These are phyloP conservation scores for Clitarchus hookeri DNA, from an alignment of 2,888 invertebrate genomes.

Conservation along the genomic window DNA sequence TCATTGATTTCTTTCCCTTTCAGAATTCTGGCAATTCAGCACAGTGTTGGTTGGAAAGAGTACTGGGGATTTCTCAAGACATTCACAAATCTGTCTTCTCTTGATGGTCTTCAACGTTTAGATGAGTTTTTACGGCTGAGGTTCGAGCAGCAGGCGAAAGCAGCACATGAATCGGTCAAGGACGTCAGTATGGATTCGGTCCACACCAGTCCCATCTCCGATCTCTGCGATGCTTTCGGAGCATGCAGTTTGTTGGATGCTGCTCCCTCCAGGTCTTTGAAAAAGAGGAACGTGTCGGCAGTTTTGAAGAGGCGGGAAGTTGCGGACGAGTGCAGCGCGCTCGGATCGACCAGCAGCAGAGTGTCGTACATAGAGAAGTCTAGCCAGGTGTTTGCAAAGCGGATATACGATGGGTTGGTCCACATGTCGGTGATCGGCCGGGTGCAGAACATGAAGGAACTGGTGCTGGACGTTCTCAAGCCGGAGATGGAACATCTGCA, in stretches of 20 bases:
- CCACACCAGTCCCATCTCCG: conserved; percentile 61
- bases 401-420: conserved; percentile 67
- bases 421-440: conserved; percentile 55
- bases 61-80: conserved; percentile 90
- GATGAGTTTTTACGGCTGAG: conserved; percentile 72
- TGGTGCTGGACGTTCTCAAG: conserved; percentile 64
- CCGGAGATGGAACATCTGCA: conserved; percentile 71
- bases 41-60: conserved; percentile 83
- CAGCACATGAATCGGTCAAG: not conserved
- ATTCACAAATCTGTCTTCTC: conserved; percentile 76
- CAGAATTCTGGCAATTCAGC: conserved; percentile 71
- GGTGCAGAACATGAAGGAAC: conserved; percentile 49
- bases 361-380: conserved; percentile 60
- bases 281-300: no score
- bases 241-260: conserved; percentile 57
- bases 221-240: conserved; percentile 63
- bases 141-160: conserved; percentile 48
- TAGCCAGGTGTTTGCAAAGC: conserved; percentile 66
- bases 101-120: conserved; percentile 72
- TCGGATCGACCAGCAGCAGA: conserved; percentile 29
- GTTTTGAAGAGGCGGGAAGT: not conserved
- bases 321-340: not conserved
- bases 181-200: not conserved
- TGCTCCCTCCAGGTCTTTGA: not conserved
- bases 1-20: conserved; percentile 39